Evolutionary conservation across 2,888 invertebrate species (phyloP), one percentile per base, ranked within the genome.

Genomic region (Plebejus melissa): DNA sequence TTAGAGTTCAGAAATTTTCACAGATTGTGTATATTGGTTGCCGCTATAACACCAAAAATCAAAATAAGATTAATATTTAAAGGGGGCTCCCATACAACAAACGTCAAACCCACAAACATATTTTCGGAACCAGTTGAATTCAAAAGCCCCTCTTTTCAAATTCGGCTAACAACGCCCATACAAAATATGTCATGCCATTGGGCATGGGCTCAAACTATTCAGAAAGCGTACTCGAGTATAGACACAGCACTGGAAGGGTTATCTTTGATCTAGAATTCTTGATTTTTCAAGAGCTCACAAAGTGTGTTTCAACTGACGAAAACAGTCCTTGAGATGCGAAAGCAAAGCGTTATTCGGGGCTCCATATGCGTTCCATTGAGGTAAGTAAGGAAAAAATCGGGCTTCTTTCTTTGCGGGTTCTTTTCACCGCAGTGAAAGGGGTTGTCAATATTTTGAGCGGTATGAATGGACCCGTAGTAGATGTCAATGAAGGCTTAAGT

Each of bases 401-500:
- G 87, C 82, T 85, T 87, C 84, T 87, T 90, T 90, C 88, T 87
- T 88, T 85, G 85, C 83, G 80, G 85, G 86, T 87, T 84, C 91
- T 87, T 89, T 91, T 90, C 88, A 90, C 81, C 82, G 81, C 80
- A 82, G 81, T 91, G 88, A 91, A 91, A 87, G 88, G 86, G 89
- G 90, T 86, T 90, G 91, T 92, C 91, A 92, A 92, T 92, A 91
- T 91, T 91, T 91, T 91, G 85, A 91, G 90, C 91, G 87, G 82
- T 84, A 85, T 91, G 91, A 91, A 92, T 90, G 85, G 89, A 82
- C 81, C 82, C 83, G 87, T 87, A 86, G 88, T 86, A 83, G 88
- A 87, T 89, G 88, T 88, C 90, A 89, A 89, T 88, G 88, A 85
- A 82, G 85, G 82, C 84, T 85, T 86, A 86, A 90, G 90, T 88